Percentiles rank a stretch among this genome's conserved stretches.
Evolutionary conservation across 1,140 invertebrate genomes (phyloP).

Genomic region (Drosophila bocqueti): DNA sequence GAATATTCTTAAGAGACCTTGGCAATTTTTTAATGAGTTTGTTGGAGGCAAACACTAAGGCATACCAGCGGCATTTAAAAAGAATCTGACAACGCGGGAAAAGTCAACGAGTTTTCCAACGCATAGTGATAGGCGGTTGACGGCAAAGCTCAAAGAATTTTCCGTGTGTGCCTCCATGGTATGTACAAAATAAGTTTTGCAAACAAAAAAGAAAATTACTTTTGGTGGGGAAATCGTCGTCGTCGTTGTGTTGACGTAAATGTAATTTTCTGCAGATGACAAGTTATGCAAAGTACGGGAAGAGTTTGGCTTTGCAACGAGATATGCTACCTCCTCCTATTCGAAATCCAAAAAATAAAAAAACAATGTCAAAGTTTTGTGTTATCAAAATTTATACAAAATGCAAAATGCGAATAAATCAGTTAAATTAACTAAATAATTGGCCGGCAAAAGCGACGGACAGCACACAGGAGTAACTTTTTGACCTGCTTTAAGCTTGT

Average conservation of each 20-base stretch:
- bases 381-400: slow-evolving; percentile 20
- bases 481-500: slow-evolving; percentile 3
- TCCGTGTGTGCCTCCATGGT: slow-evolving; percentile 12
- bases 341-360: not conserved
- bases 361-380: slow-evolving; percentile 22
- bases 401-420: slow-evolving; percentile 8
- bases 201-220: slow-evolving; percentile 42
- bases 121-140: slow-evolving; percentile 26
- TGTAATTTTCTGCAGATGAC: slow-evolving; percentile 70
- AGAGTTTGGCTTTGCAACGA: slow-evolving; percentile 41
- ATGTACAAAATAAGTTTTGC: slow-evolving; percentile 26
- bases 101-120: slow-evolving; percentile 18
- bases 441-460: slow-evolving; percentile 13
- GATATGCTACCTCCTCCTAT: not conserved
- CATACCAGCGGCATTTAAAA: slow-evolving; percentile 3
- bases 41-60: slow-evolving; percentile 33
- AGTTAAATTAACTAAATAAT: slow-evolving; percentile 53
- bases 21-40: not conserved
- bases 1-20: not conserved
- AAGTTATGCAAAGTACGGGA: slow-evolving; percentile 64
- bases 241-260: slow-evolving; percentile 34
- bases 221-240: slow-evolving; percentile 25
- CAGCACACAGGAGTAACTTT: slow-evolving; percentile 25
- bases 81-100: not conserved
- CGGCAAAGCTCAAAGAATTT: slow-evolving; percentile 35